These are phyloP conservation scores for Biston stratarius DNA, from an alignment of 2,888 invertebrate species.

Conservation along the genomic window DNA sequence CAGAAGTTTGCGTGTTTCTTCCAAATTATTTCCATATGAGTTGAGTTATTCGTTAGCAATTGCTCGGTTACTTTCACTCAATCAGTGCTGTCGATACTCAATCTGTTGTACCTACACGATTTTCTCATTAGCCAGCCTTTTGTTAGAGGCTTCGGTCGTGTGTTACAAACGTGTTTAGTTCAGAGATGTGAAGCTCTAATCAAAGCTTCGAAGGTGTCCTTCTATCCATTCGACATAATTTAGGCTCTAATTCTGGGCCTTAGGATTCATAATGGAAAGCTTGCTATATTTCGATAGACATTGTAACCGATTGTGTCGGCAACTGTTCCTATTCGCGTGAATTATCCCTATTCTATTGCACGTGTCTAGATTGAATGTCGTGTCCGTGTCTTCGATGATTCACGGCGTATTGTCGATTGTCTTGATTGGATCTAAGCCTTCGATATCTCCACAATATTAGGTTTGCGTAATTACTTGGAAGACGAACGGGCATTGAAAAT, in stretches of 20 bases:
- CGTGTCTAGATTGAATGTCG: constrained; percentile 47
- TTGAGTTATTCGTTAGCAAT: constrained; percentile 40
- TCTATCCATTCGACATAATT: constrained; percentile 32
- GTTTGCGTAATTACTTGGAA: constrained; percentile 30
- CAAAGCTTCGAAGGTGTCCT: constrained; percentile 66
- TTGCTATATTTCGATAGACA: constrained; percentile 37
- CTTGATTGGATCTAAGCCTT: constrained; percentile 40
- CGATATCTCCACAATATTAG: constrained; percentile 34
- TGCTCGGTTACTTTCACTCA: constrained; percentile 74
- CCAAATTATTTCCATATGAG: constrained; percentile 40
- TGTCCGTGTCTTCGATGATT: constrained; percentile 49
- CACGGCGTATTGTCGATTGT: constrained; percentile 47
- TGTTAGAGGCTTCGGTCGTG: constrained; percentile 63
- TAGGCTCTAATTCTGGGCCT: constrained; percentile 37
- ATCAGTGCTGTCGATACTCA: constrained; percentile 65
- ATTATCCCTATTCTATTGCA: constrained; percentile 50
- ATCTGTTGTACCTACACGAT: constrained; percentile 71
- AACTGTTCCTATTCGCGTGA: constrained; percentile 47
- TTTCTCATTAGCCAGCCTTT: constrained; percentile 82
- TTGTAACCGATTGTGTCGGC: constrained; percentile 49
- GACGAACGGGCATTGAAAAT: constrained; percentile 16
- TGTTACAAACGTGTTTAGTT: constrained; percentile 52
- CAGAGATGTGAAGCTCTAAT: constrained; percentile 61
- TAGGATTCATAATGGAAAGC: constrained; percentile 39
- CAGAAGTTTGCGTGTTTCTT: constrained; percentile 55